Evolutionary conservation across 2,113 vertebrate species (phyloP).

Genomic region (Falcunculus frontatus): DNA sequence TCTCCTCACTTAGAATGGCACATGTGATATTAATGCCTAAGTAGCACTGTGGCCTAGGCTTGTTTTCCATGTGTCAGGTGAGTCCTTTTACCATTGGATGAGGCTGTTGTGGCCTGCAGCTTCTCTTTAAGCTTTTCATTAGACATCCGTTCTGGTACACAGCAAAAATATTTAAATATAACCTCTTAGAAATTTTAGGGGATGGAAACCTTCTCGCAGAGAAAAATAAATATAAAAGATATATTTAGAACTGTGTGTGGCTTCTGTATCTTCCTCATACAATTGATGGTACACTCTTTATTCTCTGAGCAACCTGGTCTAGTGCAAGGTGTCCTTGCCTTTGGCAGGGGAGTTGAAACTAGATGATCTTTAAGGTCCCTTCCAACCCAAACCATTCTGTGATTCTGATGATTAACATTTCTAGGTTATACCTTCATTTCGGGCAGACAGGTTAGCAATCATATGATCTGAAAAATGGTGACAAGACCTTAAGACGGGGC

Average conservation of each 20-base stretch:
- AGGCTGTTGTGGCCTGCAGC: neutral
- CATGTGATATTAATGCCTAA: neutral
- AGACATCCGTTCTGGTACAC: neutral
- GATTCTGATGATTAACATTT: neutral
- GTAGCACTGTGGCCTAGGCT: neutral
- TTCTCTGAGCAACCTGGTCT: neutral
- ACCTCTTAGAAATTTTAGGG: neutral
- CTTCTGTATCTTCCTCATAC: neutral
- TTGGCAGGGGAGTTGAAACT: neutral
- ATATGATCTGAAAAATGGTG: neutral
- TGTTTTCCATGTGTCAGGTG: neutral
- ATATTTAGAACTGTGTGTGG: neutral
- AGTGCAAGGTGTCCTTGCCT: neutral
- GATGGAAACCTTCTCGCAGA: neutral
- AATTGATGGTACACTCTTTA: neutral
- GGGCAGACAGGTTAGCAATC: neutral
- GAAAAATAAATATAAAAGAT: neutral
- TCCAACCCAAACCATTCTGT: neutral
- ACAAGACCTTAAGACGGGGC: neutral
- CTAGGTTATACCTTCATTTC: neutral
- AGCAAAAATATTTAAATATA: neutral
- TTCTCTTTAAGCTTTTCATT: slow-evolving; percentile 21
- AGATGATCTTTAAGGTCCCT: neutral
- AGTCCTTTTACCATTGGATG: neutral
- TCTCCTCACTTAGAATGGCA: neutral